phyloP scores from a whole-genome alignment of 2,888 invertebrate genomes.

The Sipha maydis region DNA sequence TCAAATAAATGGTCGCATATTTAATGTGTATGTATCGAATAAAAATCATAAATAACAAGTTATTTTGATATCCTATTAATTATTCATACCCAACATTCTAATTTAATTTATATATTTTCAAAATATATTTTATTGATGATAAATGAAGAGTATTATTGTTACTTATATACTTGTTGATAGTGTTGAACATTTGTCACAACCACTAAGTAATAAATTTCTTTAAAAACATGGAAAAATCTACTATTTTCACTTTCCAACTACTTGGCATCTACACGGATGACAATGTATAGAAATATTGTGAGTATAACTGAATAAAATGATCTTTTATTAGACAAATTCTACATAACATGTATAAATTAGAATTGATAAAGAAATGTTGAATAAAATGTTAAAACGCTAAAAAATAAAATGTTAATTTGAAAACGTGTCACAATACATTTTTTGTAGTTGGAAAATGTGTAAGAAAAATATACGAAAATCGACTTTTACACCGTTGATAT shows the following conservation, averaged over 20 bases:
- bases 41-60: neutral
- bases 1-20: neutral
- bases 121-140: slow-evolving; percentile 1
- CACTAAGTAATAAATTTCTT: neutral
- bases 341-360: neutral
- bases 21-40: neutral
- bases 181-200: slow-evolving; percentile 26
- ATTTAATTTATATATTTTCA: neutral
- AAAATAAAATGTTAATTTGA: too few species aligned
- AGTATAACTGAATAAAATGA: slow-evolving; percentile 11
- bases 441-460: neutral
- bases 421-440: neutral
- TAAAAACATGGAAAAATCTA: slow-evolving; percentile 3
- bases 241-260: slow-evolving; percentile 14
- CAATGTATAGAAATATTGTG: slow-evolving; percentile 6
- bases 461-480: neutral
- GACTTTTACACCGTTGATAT: neutral
- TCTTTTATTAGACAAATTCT: slow-evolving; percentile 14
- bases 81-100: neutral
- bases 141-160: slow-evolving; percentile 1
- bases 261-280: slow-evolving; percentile 22
- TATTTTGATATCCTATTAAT: neutral
- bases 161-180: slow-evolving; percentile 7
- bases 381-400: neutral
- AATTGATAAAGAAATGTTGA: neutral